Base-by-base conservation (phyloP, 2,888 invertebrate genomes). In the Habrosyne pyritoides region DNA sequence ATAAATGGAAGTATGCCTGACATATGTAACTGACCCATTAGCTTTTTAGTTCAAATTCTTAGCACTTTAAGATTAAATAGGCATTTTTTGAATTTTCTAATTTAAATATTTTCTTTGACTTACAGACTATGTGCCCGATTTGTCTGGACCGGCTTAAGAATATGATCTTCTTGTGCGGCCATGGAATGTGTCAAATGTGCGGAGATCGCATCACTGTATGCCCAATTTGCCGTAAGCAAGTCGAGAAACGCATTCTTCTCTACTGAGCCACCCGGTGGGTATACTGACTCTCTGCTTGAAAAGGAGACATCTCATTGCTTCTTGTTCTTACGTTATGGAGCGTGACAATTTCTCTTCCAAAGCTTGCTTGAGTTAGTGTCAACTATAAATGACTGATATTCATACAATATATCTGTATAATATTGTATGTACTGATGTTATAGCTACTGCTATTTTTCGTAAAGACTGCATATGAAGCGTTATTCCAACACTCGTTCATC, bases 161-260 rank as follows among this genome's bases (percentile, higher is more conserved):
- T 91, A 99, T 99, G 98, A 98, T 99, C 73, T 99, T 99, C 93
- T 94, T 99, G 48, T 99, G 99, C 88, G 99, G 99, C 6, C 99
- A 99, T 87, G 99, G 99, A 68, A 97, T 98, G 64, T 99, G 99
- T 85, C 99, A 99, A 93, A 98, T 98, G 97, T 99, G 99, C 88
- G 99, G 99, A 28, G 99, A 99, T 93, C 96, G 98, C 77, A 98
- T 99, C 95, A 95, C 96, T 60, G 99, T 99, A 77, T 99, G 99
- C 83, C 99, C 99, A 30, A 99, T 99, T 84, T 99, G 99, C 86
- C 95, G 99, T 72, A 99, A 99, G 93, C 96, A 97, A 57, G 98
- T 99, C 55, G 98, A 99, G 86, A 99, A 98, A 82, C 95, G 98
- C 60, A 99, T 99, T 81, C 93, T 99, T 53, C 94, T 99, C 30